phyloP scores from a whole-genome alignment of 1,140 invertebrate species.

The Diprion similis region DNA sequence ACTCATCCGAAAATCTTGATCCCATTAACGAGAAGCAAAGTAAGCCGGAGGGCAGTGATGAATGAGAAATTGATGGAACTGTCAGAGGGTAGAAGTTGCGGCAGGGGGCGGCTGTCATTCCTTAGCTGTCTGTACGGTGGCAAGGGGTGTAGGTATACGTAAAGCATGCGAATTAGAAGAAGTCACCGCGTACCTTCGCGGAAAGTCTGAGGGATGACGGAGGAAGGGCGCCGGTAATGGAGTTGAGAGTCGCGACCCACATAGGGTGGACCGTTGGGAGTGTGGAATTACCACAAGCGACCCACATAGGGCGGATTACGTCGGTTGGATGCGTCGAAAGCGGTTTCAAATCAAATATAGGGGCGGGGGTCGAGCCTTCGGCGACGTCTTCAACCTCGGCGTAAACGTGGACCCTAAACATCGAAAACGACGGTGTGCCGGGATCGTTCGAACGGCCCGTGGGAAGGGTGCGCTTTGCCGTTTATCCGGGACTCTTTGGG shows the following conservation, averaged over 20 bases:
- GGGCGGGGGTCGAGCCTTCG: conserved; percentile 4
- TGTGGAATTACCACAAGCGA: neutral
- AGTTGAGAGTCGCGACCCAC: neutral
- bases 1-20: too few relatives aligned
- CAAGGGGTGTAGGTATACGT: too few relatives aligned
- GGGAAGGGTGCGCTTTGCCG: neutral
- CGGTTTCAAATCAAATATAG: conserved; percentile 39
- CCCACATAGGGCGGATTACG: conserved; percentile 25
- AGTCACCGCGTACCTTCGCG: neutral
- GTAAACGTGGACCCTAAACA: neutral
- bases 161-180: too few relatives aligned
- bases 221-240: neutral
- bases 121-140: too few relatives aligned
- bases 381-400: neutral
- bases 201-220: neutral
- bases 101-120: too few relatives aligned
- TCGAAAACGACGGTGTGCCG: neutral
- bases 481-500: neutral
- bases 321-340: conserved; percentile 27
- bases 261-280: neutral
- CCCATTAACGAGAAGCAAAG: too few relatives aligned
- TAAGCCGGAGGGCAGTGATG: too few relatives aligned
- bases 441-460: neutral
- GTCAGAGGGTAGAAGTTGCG: too few relatives aligned
- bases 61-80: too few relatives aligned